Conservation (phyloP, 2,797 vertebrate species). For the Centroberyx gerrardi region DNA sequence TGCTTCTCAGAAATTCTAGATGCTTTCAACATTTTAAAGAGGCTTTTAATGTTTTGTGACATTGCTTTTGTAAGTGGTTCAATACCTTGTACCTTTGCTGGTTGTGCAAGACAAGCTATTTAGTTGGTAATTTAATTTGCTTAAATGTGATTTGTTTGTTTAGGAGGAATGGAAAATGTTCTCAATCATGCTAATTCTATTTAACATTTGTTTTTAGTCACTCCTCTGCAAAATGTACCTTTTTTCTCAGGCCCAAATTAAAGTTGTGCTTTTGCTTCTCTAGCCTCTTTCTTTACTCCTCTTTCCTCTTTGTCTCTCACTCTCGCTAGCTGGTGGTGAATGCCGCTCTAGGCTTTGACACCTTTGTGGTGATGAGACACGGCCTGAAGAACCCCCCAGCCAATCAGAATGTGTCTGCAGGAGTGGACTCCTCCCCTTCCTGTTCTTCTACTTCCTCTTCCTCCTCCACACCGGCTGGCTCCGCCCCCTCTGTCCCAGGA, state of each 20-base stretch:
- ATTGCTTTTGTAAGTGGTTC: conserved; percentile 5
- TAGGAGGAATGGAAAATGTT: neutral
- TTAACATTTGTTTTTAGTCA: neutral
- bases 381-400: conserved; percentile 89
- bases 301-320: conserved; percentile 20
- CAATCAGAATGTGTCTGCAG: conserved; percentile 78
- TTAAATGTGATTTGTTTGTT: conserved; percentile 18
- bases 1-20: conserved; percentile 12
- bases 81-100: neutral
- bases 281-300: neutral
- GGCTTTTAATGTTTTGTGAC: conserved; percentile 21
- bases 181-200: neutral
- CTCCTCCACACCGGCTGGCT: conserved; percentile 74
- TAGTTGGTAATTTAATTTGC: conserved; percentile 35
- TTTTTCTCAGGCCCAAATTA: neutral
- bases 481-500: conserved; percentile 81
- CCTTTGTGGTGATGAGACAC: conserved; percentile 98
- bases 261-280: neutral
- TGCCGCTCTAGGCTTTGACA: conserved; percentile 97
- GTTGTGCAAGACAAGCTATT: conserved; percentile 24
- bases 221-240: conserved; percentile 17
- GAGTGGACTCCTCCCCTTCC: conserved; percentile 80
- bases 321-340: conserved; percentile 92
- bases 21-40: conserved; percentile 31
- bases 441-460: conserved; percentile 83